A percentile compares a stretch with the other conserved stretches of the same genome.
Evolutionary conservation across 1,140 invertebrate genomes (phyloP).

Genomic region (Tetragonula clypearis): DNA sequence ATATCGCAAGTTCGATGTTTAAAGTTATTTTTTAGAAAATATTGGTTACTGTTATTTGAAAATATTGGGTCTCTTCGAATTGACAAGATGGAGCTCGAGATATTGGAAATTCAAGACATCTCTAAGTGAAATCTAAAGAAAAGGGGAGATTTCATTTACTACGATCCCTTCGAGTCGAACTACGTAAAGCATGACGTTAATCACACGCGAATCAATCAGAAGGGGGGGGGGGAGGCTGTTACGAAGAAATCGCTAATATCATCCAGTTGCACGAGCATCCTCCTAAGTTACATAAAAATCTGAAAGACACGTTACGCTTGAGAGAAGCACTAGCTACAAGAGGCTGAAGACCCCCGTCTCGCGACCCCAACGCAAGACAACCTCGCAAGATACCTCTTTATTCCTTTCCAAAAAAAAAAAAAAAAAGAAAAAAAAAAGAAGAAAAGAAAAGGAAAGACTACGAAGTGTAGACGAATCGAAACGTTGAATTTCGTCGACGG

Average conservation of each 20-base stretch:
- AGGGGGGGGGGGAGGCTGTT: constrained; percentile 13
- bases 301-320: constrained; percentile 25
- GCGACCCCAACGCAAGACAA: not conserved
- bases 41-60: not conserved
- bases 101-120: not conserved
- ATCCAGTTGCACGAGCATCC: constrained; percentile 11
- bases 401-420: not conserved
- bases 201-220: not conserved
- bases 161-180: not conserved
- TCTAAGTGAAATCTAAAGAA: not conserved
- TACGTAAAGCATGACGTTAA: not conserved
- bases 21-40: not conserved
- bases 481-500: constrained; percentile 6
- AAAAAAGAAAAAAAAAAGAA: not conserved
- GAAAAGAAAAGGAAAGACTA: not conserved
- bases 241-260: constrained; percentile 27
- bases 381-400: not conserved
- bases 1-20: not conserved
- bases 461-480: not conserved
- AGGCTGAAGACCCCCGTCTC: not conserved
- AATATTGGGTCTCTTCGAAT: not conserved
- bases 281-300: constrained; percentile 15
- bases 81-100: not conserved
- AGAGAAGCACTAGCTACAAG: constrained; percentile 15
- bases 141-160: not conserved